Base-by-base conservation (phyloP, 2,113 vertebrate species). In the Dromas ardeola region DNA sequence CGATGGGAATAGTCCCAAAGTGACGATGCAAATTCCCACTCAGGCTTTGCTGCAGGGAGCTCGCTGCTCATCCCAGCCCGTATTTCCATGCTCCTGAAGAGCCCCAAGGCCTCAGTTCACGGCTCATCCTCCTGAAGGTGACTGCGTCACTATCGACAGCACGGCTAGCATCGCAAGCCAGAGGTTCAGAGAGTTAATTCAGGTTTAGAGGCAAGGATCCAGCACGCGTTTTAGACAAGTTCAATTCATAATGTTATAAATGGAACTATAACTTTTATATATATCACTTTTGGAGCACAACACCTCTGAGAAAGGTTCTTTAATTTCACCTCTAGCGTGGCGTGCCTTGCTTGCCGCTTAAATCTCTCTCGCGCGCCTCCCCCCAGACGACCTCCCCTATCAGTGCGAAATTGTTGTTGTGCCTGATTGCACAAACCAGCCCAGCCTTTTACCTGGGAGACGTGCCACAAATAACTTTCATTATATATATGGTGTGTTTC, bases 361-460 rank as follows among this genome's bases (percentile, higher is more conserved):
- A 86, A 96, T 91, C 90, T 92, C 73, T 71, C 50, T 29, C 0
- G 0, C 56, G 5, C 0, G 4, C 74, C 81, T 91, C 84, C 63
- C 42, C 47, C 12, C 5, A 25, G 30, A 52, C 2, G 13, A 86
- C 92, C 92, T 90, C 96, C 16, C 95, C 88, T 23, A 74, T 65
- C 85, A 77, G 70, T 22, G 61, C 4, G 27, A 95, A 95, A 97
- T 90, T 94, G 96, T 63, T 91, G 94, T 73, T 96, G 90, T 96
- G 96, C 93, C 91, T 91, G 94, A 94, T 88, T 96, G 96, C 94
- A 95, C 96, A 95, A 95, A 81, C 84, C 84, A 43, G 67, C 40
- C 83, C 84, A 70, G 92, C 34, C 84, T 96, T 86, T 94, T 77
- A 83, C 95, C 95, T 86, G 88, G 84, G 82, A 93, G 80, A 95